A percentile compares a stretch with the other conserved stretches of the same genome.
Conservation (phyloP, 2,888 invertebrate species). For the Buathra laborator region DNA sequence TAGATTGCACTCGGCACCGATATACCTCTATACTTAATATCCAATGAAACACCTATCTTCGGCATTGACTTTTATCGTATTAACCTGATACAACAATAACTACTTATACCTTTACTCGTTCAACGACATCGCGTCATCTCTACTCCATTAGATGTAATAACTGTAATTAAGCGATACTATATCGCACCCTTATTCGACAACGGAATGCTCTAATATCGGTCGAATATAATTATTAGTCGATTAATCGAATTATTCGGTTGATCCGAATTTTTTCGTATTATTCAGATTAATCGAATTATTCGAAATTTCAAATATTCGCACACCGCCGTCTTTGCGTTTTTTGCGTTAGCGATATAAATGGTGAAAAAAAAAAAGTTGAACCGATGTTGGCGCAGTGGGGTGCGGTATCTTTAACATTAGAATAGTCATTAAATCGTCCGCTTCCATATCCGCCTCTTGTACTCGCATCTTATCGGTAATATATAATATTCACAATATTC, state of each 20-base stretch:
- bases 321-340: not conserved
- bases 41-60: constrained; percentile 11
- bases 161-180: not conserved
- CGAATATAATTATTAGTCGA: too few relatives aligned
- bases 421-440: constrained; percentile 38
- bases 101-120: constrained; percentile 58
- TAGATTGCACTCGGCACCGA: constrained; percentile 64
- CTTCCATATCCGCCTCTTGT: constrained; percentile 25
- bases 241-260: too few relatives aligned
- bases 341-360: not conserved
- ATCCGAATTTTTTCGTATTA: too few relatives aligned
- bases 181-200: constrained; percentile 1
- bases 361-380: not conserved
- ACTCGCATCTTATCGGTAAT: constrained; percentile 4
- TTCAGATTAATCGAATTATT: too few relatives aligned
- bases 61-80: constrained; percentile 7
- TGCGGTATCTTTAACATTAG: constrained; percentile 11
- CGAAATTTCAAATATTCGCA: too few relatives aligned
- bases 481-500: not conserved
- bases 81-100: constrained; percentile 48
- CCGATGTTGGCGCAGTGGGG: not conserved
- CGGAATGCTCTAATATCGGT: not conserved
- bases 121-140: constrained; percentile 43
- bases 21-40: constrained; percentile 27
- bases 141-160: constrained; percentile 11